Conservation (phyloP, 1,140 invertebrate species). For the Argopecten irradians region DNA sequence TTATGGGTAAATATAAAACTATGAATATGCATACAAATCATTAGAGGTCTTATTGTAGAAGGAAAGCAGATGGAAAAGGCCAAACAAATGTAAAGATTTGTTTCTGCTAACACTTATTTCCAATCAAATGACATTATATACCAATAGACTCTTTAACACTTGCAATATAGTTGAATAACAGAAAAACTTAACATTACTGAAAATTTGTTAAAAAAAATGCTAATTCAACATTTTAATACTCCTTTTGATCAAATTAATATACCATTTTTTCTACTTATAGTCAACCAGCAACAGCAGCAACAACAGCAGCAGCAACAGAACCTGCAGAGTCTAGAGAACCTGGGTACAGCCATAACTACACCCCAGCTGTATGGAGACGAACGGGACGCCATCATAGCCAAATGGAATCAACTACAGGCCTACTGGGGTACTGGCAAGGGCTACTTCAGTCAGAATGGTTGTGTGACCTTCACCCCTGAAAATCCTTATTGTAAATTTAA, state of each 20-base stretch:
- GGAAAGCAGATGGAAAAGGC: not conserved
- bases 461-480: conserved; percentile 89
- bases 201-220: not conserved
- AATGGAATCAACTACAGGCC: conserved; percentile 95
- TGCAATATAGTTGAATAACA: not conserved
- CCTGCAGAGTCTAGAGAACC: conserved; percentile 80
- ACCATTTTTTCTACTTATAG: not conserved
- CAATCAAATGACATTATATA: not conserved
- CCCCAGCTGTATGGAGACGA: conserved; percentile 95
- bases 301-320: conserved; percentile 81
- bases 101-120: not conserved
- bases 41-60: not conserved
- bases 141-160: not conserved
- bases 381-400: conserved; percentile 91
- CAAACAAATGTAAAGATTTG: too few relatives aligned
- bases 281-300: conserved; percentile 58
- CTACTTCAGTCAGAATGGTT: conserved; percentile 66
- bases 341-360: conserved; percentile 84
- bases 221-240: not conserved
- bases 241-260: not conserved
- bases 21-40: too few relatives aligned
- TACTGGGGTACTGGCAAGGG: conserved; percentile 92
- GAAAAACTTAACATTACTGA: not conserved
- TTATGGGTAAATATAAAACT: not conserved
- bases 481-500: conserved; percentile 95